These are phyloP conservation scores for Takifugu ocellatus DNA, from an alignment of 2,797 vertebrate genomes.

Conservation along the genomic window DNA sequence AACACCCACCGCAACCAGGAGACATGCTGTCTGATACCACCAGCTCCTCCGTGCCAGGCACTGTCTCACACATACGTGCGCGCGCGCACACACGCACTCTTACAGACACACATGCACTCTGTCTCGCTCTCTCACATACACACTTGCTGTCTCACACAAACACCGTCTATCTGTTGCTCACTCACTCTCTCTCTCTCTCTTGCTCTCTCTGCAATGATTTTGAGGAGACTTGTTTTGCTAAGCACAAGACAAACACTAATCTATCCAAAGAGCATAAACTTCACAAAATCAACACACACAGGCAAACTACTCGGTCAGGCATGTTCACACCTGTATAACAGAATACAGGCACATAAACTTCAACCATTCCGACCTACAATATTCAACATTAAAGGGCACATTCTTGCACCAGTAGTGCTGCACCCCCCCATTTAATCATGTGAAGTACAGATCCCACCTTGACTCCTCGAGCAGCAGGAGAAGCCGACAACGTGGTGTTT, in stretches of 20 bases:
- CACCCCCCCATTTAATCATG: not conserved
- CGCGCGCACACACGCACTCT: too few species aligned
- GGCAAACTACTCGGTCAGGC: conserved; percentile 26
- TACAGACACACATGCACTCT: too few species aligned
- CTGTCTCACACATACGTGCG: conserved; percentile 18
- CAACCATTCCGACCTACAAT: too few species aligned
- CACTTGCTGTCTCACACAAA: too few species aligned
- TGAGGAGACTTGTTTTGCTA: too few species aligned
- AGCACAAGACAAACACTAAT: too few species aligned
- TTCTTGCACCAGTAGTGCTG: not conserved
- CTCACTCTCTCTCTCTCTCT: too few species aligned
- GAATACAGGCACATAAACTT: not conserved
- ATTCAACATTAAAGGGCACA: too few species aligned
- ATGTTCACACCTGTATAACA: conserved; percentile 46
- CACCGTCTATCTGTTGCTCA: too few species aligned
- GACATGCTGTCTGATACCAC: conserved; percentile 54
- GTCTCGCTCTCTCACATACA: too few species aligned
- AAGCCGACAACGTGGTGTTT: conserved; percentile 85
- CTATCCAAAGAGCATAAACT: too few species aligned
- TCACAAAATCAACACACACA: conserved; percentile 6
- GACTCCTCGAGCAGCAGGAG: conserved; percentile 88
- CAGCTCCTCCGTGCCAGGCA: conserved; percentile 61
- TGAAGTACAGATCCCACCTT: conserved; percentile 75
- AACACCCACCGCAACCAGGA: conserved; percentile 54
- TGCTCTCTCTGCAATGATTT: too few species aligned